Conservation (phyloP, 2,888 invertebrate species). For the Endotricha flammealis region DNA sequence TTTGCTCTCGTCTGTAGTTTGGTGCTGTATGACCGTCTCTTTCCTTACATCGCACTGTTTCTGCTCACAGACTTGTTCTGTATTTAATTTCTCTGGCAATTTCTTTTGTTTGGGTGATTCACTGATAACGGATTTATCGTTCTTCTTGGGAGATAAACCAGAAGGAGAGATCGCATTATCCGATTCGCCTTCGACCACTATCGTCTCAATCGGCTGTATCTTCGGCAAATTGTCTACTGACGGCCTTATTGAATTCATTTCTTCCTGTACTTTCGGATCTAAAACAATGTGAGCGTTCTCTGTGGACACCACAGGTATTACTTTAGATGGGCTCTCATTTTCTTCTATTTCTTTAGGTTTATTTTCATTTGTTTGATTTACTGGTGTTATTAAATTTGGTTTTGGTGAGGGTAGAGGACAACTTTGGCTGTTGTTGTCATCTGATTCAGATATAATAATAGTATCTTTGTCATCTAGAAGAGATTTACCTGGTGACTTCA, state of each 20-base stretch:
- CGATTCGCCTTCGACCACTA: constrained; percentile 63
- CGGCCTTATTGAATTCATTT: constrained; percentile 39
- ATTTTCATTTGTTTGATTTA: constrained; percentile 43
- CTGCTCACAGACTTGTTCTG: constrained; percentile 40
- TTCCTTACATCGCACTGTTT: constrained; percentile 61
- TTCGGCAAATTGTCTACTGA: constrained; percentile 54
- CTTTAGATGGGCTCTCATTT: constrained; percentile 61
- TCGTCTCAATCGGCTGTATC: constrained; percentile 59
- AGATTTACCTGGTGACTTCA: constrained; percentile 46
- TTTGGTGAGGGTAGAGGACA: constrained; percentile 70
- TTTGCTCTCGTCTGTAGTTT: constrained; percentile 53
- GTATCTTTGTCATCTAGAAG: constrained; percentile 64
- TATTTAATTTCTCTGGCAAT: constrained; percentile 45
- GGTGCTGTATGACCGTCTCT: constrained; percentile 70
- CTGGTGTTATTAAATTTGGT: constrained; percentile 44
- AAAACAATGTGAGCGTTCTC: constrained; percentile 67
- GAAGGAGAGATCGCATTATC: constrained; percentile 47
- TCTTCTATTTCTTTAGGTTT: constrained; percentile 58
- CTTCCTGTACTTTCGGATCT: constrained; percentile 56
- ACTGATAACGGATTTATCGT: constrained; percentile 50
- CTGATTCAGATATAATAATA: constrained; percentile 69
- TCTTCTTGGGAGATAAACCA: constrained; percentile 50
- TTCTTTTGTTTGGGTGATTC: constrained; percentile 52
- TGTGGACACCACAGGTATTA: constrained; percentile 62
- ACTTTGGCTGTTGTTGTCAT: constrained; percentile 71